These are phyloP conservation scores for Daphoenositta chrysoptera DNA, from an alignment of 2,113 vertebrate species.

Conservation along the genomic window DNA sequence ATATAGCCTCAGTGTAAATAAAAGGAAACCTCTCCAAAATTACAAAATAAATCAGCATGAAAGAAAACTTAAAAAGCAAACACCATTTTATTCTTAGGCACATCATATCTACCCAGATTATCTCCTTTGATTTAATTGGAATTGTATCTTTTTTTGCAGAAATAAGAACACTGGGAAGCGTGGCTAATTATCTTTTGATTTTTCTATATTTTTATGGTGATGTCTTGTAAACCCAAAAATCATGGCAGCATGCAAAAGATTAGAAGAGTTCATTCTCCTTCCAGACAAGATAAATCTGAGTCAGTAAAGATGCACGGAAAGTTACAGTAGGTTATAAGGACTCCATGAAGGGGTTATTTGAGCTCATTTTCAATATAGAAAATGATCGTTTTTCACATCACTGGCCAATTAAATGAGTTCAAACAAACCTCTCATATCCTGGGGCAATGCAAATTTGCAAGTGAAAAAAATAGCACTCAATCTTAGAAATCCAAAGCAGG, in stretches of 20 bases:
- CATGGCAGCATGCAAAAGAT: background rate
- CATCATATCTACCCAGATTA: background rate
- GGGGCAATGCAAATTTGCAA: slow-evolving; percentile 30
- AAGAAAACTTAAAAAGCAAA: background rate
- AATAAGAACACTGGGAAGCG: background rate
- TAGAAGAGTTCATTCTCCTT: background rate
- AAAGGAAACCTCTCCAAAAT: background rate
- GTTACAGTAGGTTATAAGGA: background rate
- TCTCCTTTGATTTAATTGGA: background rate
- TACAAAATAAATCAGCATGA: background rate
- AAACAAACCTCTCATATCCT: slow-evolving; percentile 18
- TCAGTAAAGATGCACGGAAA: background rate
- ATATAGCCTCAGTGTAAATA: background rate
- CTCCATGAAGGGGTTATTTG: background rate
- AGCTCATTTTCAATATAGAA: background rate
- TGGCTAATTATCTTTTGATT: background rate
- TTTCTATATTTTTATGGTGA: background rate
- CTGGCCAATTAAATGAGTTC: slow-evolving; percentile 39
- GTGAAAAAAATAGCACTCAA: background rate
- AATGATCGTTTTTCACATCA: slow-evolving; percentile 15
- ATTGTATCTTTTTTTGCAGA: background rate
- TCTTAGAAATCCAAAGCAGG: slow-evolving; percentile 9
- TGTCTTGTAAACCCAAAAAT: background rate
- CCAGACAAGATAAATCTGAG: background rate
- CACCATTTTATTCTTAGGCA: background rate